These are phyloP conservation scores for Turritopsis dohrnii DNA, from an alignment of 30 jellyfish, hydroid and myxozoan species.

Conservation along the genomic window DNA sequence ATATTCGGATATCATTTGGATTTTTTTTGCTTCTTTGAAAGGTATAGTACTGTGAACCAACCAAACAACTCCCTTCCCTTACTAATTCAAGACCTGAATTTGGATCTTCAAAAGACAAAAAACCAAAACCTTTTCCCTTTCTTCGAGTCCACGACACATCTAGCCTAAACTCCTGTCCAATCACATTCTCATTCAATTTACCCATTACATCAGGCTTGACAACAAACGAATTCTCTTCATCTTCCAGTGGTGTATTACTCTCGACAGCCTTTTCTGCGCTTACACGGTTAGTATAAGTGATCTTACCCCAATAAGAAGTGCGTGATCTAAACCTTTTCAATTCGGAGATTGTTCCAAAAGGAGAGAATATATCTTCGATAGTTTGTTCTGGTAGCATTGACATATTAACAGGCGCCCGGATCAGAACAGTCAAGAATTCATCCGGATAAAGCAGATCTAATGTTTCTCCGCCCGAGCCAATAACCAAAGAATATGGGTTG, in stretches of 20 bases:
- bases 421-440: neutral
- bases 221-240: neutral
- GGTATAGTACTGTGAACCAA: neutral
- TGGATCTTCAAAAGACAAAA: neutral
- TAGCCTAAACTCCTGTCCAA: neutral
- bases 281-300: neutral
- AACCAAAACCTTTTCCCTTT: conserved; percentile 8
- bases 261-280: neutral
- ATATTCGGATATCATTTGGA: neutral
- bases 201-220: conserved; percentile 5
- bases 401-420: neutral
- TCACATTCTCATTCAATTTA: neutral
- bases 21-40: conserved; percentile 11
- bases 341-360: conserved; percentile 3
- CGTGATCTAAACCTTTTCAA: neutral
- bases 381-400: neutral
- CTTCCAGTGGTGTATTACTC: neutral
- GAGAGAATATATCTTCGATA: neutral
- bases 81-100: neutral
- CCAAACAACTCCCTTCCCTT: neutral
- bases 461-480: conserved; percentile 18
- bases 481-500: neutral
- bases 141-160: conserved; percentile 11
- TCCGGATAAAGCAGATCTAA: neutral
- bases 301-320: conserved; percentile 23